A percentile compares a stretch with the other conserved stretches of the same genome.
Evolutionary conservation across 2,888 invertebrate species (phyloP).

Genomic region (Mayetiola destructor): DNA sequence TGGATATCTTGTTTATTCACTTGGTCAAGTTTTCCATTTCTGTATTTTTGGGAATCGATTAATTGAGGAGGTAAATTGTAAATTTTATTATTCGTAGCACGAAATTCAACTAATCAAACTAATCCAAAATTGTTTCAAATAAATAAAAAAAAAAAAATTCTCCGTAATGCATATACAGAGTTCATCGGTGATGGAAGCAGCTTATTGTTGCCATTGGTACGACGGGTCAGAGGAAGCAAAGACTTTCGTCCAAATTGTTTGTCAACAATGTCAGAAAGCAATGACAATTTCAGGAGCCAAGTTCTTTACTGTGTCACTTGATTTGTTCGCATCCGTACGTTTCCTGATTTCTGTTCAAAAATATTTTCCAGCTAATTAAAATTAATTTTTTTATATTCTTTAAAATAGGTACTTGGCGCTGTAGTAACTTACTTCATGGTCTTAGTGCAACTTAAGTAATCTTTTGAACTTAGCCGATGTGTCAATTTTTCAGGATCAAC

Average conservation of each 20-base stretch:
- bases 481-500: too few relatives aligned
- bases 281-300: conserved; percentile 81
- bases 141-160: too few relatives aligned
- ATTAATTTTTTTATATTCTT: conserved; percentile 17
- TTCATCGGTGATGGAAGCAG: conserved; percentile 82
- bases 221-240: conserved; percentile 82
- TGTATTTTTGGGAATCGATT: conserved; percentile 75
- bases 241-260: conserved; percentile 80
- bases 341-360: neutral
- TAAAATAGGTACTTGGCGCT: conserved; percentile 63
- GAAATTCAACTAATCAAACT: conserved; percentile 1
- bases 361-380: neutral
- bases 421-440: conserved; percentile 87
- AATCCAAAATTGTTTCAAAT: neutral
- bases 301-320: conserved; percentile 76
- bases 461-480: too few relatives aligned
- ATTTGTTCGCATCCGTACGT: conserved; percentile 75
- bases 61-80: conserved; percentile 61
- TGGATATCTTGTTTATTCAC: conserved; percentile 63
- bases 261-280: conserved; percentile 80
- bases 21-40: conserved; percentile 75
- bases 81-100: neutral
- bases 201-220: conserved; percentile 82
- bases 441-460: conserved; percentile 71
- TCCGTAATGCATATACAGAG: conserved; percentile 51